Evolutionary conservation across 2,888 invertebrate species (phyloP).

Genomic region (Microctonus brassicae): DNA sequence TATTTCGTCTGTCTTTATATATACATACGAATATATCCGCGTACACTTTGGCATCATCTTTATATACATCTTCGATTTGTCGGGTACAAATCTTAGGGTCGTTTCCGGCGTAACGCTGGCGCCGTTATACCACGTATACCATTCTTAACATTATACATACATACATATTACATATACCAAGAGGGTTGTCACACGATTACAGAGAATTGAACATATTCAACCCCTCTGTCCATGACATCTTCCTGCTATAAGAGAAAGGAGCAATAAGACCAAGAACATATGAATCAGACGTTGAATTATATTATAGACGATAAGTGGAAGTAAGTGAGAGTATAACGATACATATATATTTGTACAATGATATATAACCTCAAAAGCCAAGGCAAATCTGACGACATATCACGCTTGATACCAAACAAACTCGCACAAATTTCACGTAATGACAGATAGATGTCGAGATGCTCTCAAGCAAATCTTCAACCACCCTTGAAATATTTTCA

Average conservation of each 20-base stretch:
- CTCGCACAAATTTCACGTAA: conserved; percentile 56
- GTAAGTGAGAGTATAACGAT: conserved; percentile 3
- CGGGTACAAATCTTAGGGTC: conserved; percentile 29
- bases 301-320: not conserved
- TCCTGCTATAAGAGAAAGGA: conserved; percentile 1
- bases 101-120: conserved; percentile 54
- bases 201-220: conserved; percentile 45
- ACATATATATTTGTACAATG: conserved; percentile 27
- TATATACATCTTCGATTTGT: conserved; percentile 30
- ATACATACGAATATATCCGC: not conserved
- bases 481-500: conserved; percentile 1
- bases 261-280: conserved; percentile 1
- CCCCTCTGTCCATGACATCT: conserved; percentile 22
- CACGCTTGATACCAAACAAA: conserved; percentile 37
- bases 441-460: conserved; percentile 57
- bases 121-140: conserved; percentile 47
- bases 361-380: not conserved
- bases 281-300: not conserved
- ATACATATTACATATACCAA: conserved; percentile 51
- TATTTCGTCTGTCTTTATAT: not conserved
- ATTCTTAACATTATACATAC: conserved; percentile 45
- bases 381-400: not conserved
- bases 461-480: conserved; percentile 37
- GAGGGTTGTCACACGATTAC: conserved; percentile 52
- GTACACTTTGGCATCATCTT: too few relatives aligned